Evolutionary conservation across 2,113 vertebrate genomes (phyloP), one percentile per base, ranked within the genome.

Genomic region (Pristiophorus japonicus): DNA sequence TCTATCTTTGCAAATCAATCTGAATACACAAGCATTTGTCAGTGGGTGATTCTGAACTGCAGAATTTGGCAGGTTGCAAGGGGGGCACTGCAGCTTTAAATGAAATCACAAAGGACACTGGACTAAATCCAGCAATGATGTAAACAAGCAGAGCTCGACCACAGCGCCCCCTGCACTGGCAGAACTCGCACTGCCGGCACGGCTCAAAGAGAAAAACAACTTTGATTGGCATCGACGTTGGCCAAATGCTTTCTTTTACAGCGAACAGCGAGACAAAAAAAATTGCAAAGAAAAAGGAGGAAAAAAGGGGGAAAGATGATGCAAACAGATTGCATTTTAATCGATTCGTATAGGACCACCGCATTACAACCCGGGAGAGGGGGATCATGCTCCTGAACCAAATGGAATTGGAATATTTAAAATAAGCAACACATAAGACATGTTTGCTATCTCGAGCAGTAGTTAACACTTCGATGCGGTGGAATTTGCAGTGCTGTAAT

Each of bases 151-250:
- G 62, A 92, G 38, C 88, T 92, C 34, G 7, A 22, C 34, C 30
- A 59, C 38, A 67, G 92, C 92, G 42, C 92, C 92, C 92, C 65
- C 92, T 94, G 92, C 92, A n/a, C 42, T 70, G 92, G 92, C 65
- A 47, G 65, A 94, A 67, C 65, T 12, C 65, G 47, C 24, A 94
- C 92, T 94, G 92, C 92, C 24, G 92, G 38, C 63, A 38, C 0
- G 63, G 42, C 92, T 67, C 42, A 34, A 47, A 70, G 92, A 94
- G 92, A 94, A 94, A 94, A 94, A 94, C 92, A 94, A 94, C 63
- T 94, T 94, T 94, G 92, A 94, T 94, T 94, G 92, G 92, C 92
- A 94, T 94, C 92, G 92, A 94, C 67, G 92, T 94, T 94, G 92
- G 92, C 92, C 92, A 94, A 94, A 94, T 94, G 92, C 92, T 94